These are phyloP conservation scores for Podilymbus podiceps DNA, from an alignment of 2,113 vertebrate genomes.

Conservation along the genomic window DNA sequence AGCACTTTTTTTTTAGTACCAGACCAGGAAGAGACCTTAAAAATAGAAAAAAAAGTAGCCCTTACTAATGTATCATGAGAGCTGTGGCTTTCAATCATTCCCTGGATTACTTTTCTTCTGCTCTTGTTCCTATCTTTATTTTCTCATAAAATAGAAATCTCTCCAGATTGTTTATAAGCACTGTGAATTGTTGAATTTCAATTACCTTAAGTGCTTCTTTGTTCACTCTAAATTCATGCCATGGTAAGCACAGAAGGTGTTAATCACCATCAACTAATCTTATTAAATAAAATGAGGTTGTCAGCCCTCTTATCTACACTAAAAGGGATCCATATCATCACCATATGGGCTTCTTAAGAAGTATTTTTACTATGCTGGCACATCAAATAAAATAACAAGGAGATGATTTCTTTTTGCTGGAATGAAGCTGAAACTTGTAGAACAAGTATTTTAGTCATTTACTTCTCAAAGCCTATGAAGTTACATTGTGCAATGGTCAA, in stretches of 20 bases:
- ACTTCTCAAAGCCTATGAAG: not conserved
- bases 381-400: not conserved
- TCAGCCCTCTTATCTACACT: not conserved
- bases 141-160: not conserved
- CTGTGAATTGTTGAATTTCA: not conserved
- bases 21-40: not conserved
- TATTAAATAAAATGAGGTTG: not conserved
- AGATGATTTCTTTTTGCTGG: not conserved
- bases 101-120: not conserved
- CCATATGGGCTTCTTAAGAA: not conserved
- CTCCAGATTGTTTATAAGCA: not conserved
- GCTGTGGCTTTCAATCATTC: not conserved
- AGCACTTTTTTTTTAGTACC: not conserved
- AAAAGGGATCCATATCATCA: not conserved
- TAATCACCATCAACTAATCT: constrained; percentile 1
- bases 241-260: not conserved
- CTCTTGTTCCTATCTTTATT: not conserved
- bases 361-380: not conserved
- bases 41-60: not conserved
- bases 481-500: not conserved
- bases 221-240: not conserved
- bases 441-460: not conserved
- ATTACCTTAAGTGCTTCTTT: constrained; percentile 28
- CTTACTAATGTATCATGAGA: not conserved
- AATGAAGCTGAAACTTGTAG: not conserved